These are phyloP conservation scores for Rhizomys pruinosus DNA, from an alignment of 2,113 vertebrate species.

Conservation along the genomic window DNA sequence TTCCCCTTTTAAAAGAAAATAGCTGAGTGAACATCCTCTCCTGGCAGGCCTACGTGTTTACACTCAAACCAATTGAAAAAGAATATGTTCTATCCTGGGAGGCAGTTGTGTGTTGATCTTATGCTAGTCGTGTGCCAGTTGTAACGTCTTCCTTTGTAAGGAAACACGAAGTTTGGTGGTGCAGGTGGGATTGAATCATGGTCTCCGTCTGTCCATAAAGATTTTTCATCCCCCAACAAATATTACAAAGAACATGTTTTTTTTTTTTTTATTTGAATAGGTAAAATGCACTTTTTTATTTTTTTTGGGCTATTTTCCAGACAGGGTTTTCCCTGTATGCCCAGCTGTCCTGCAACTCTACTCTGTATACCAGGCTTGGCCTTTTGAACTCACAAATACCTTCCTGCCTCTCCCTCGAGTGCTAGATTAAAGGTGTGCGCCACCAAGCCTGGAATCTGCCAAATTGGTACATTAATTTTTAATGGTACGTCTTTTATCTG, in stretches of 20 bases:
- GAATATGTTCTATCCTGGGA: background rate
- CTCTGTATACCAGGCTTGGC: no score
- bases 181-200: background rate
- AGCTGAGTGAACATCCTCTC: background rate
- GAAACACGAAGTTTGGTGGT: background rate
- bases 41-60: background rate
- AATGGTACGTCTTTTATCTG: conserved; percentile 5
- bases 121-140: background rate
- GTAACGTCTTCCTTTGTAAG: conserved; percentile 3
- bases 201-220: background rate
- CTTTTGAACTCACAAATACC: no score
- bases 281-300: conserved; percentile 16
- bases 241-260: background rate
- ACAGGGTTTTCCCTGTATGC: no score
- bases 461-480: no score
- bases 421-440: no score
- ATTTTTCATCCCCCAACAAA: background rate
- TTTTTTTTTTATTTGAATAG: background rate
- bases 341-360: no score
- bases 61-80: background rate
- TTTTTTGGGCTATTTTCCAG: no score
- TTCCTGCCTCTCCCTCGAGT: no score
- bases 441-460: no score
- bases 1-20: background rate
- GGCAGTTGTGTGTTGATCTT: background rate